Base-by-base conservation (phyloP, 2,797 vertebrate genomes). In the Enteromius unitaeniatus region DNA sequence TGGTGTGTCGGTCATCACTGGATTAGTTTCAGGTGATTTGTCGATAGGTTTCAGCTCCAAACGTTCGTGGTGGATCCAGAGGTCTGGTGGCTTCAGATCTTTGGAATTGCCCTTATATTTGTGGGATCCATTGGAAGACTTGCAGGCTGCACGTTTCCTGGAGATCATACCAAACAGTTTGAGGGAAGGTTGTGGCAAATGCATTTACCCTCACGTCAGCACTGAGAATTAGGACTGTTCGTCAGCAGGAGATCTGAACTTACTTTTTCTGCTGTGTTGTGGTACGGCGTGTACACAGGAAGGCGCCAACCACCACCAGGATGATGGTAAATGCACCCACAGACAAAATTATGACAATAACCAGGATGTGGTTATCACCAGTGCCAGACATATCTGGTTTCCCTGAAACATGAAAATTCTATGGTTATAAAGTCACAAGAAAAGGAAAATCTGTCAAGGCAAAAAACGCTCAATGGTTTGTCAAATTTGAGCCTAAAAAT, bases 101-200 rank as follows among this genome's bases (percentile, higher is more conserved):
- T 99, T 99, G 88, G 97, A 95, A 93, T 97, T 99, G 0, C 96
- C 97, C 89, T 99, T 99, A 94, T 99, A 99, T 88, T 99, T 99
- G 92, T 99, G 97, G 80, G 97, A 98, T 78, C 98, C 97, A 0
- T 99, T 99, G 40, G 96, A 95, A 0, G 97, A 97, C 87, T 99
- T 99, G 84, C 97, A 98, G 49, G 97, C 98, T 0, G 98, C 98
- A 23, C 98, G 95, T 89, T 99, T 99, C 90, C 98, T 99, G 92
- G 17, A 45, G 31, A 13, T 1, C 19, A 84, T 45, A 84, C 26
- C 34, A 45, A 53, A 40, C 4, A 15, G 45, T 82, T 62, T 67
- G 37, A 79, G 31, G 51, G 0, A 45, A 40, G 42, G 42, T 28
- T 51, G 58, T 58, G 26, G 28, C 21, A 60, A 55, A 72, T 9